A percentile compares a stretch with the other conserved stretches of the same genome.
Conservation (phyloP, 2,797 vertebrate genomes). For the Acrocephalus scirpaceus region DNA sequence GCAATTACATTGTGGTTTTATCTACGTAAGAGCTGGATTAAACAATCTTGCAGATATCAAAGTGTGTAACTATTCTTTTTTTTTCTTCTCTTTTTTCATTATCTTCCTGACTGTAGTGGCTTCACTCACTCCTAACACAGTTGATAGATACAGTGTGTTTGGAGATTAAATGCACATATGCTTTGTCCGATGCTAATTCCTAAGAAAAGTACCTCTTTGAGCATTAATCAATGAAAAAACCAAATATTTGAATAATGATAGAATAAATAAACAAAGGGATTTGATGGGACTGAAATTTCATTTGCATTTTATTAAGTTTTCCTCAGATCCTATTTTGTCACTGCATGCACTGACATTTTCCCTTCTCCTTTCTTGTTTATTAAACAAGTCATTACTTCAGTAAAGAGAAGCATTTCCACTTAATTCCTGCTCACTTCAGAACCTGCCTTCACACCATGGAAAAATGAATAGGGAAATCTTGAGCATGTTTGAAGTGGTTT, state of each 20-base stretch:
- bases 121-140: neutral
- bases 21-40: constrained; percentile 30
- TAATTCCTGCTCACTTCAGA: constrained; percentile 39
- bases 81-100: neutral
- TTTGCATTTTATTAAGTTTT: constrained; percentile 22
- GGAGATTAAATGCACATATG: neutral
- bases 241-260: neutral
- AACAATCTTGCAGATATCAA: constrained; percentile 44
- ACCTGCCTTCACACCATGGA: constrained; percentile 41
- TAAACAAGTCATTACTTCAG: constrained; percentile 1
- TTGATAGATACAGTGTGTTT: constrained; percentile 15
- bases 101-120: neutral
- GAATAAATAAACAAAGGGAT: constrained; percentile 1
- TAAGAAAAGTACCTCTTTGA: neutral
- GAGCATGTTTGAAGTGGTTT: constrained; percentile 64
- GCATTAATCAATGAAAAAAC: neutral
- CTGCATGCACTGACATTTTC: neutral
- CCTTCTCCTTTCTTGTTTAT: constrained; percentile 26
- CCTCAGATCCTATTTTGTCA: neutral
- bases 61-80: neutral
- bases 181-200: neutral
- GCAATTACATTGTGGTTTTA: constrained; percentile 55
- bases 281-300: neutral
- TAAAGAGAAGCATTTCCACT: constrained; percentile 1
- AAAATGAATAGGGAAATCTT: constrained; percentile 40